phyloP scores from a whole-genome alignment of 1,140 invertebrate species.

The Globodera ellingtonae region DNA sequence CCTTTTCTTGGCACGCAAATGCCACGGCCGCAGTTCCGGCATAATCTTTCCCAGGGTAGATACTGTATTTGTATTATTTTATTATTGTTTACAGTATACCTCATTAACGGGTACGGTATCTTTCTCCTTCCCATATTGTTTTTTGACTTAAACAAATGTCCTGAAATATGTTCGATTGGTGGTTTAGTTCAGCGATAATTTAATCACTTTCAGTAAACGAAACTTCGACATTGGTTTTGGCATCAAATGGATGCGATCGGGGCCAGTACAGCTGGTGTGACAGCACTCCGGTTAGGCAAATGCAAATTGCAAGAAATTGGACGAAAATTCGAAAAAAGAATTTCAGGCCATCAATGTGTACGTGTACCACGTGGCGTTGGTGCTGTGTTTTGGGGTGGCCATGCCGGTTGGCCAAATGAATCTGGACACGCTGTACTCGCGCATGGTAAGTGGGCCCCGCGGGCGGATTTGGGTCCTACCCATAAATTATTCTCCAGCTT shows the following conservation, averaged over 20 bases:
- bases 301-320: too few species aligned
- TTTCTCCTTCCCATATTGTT: too few species aligned
- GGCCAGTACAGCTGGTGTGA: slow-evolving; percentile 14
- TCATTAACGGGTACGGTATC: background rate
- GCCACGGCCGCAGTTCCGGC: slow-evolving; percentile 13
- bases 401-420: slow-evolving; percentile 27
- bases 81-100: too few species aligned
- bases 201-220: slow-evolving; percentile 8
- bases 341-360: slow-evolving; percentile 31
- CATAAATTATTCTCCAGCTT: slow-evolving; percentile 14
- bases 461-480: slow-evolving; percentile 2
- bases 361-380: slow-evolving; percentile 23
- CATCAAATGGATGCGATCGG: slow-evolving; percentile 19
- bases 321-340: background rate
- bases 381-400: slow-evolving; percentile 21
- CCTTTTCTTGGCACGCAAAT: slow-evolving; percentile 30
- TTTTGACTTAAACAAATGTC: too few species aligned
- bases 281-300: slow-evolving; percentile 15
- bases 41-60: background rate
- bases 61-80: too few species aligned
- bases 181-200: too few species aligned
- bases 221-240: slow-evolving; percentile 10
- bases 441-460: background rate
- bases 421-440: slow-evolving; percentile 20
- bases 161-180: too few species aligned